These are phyloP conservation scores for Pammene fasciana DNA, from an alignment of 2,888 invertebrate genomes.

Conservation along the genomic window DNA sequence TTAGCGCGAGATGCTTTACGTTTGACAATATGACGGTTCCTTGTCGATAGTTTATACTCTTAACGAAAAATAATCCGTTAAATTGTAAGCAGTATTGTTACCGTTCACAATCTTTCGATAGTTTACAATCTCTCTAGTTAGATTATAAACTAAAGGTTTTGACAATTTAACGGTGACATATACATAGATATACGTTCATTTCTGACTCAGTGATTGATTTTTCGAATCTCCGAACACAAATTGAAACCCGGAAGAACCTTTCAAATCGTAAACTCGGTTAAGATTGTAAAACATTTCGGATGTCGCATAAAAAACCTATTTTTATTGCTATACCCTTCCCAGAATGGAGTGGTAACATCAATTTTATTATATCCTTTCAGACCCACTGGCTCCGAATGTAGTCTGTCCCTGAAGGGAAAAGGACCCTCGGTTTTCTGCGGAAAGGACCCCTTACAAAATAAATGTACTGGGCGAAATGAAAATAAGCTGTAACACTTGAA, in stretches of 20 bases:
- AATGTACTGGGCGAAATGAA: conserved; percentile 26
- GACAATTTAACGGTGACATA: no score
- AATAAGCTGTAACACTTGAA: conserved; percentile 21
- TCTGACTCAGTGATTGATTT: background rate
- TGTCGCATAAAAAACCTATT: conserved; percentile 22
- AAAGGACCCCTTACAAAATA: conserved; percentile 14
- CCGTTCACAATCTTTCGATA: no score
- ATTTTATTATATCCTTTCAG: conserved; percentile 23
- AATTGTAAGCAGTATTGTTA: no score
- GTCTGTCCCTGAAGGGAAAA: conserved; percentile 4
- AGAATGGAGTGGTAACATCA: conserved; percentile 24
- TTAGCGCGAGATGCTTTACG: no score
- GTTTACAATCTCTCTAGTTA: no score
- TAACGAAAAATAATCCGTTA: no score
- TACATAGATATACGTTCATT: no score
- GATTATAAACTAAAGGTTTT: no score
- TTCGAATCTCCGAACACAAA: background rate
- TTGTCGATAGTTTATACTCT: no score
- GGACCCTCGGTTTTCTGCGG: background rate
- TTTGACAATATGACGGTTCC: no score
- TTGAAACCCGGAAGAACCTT: conserved; percentile 19
- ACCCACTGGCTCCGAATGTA: conserved; percentile 12
- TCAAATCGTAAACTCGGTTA: conserved; percentile 27
- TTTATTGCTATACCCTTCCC: conserved; percentile 32
- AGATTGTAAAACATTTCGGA: conserved; percentile 25